A percentile compares a stretch with the other conserved stretches of the same genome.
Evolutionary conservation across 2,888 invertebrate species (phyloP).

Genomic region (Tenodera sinensis): DNA sequence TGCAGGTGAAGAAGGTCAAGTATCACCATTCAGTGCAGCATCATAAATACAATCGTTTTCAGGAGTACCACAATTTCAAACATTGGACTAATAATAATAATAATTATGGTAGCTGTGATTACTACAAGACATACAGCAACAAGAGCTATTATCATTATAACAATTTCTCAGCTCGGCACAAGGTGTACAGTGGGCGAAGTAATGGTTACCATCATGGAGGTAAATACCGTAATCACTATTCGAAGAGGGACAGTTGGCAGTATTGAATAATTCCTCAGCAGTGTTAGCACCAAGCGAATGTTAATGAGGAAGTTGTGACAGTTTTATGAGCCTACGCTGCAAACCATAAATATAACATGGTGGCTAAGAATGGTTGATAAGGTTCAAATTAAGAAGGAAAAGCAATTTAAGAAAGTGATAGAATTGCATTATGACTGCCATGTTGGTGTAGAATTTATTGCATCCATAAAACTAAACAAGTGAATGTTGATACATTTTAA

Average conservation of each 20-base stretch:
- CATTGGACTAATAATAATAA: slow-evolving; percentile 17
- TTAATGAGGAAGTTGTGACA: background rate
- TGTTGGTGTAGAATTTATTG: background rate
- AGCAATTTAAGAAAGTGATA: background rate
- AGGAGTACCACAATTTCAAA: slow-evolving; percentile 51
- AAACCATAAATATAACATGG: too few species aligned
- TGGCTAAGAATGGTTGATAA: too few species aligned
- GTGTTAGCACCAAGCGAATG: background rate
- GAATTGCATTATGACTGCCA: background rate
- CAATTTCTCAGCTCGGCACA: background rate
- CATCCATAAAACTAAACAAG: background rate
- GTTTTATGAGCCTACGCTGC: too few species aligned
- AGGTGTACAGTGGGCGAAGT: background rate
- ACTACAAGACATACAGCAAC: background rate
- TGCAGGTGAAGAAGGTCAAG: slow-evolving; percentile 57
- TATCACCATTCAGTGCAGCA: slow-evolving; percentile 36
- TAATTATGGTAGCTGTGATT: background rate
- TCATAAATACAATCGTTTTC: slow-evolving; percentile 53
- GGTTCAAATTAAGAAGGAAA: too few species aligned
- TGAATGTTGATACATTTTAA: background rate
- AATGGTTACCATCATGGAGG: slow-evolving; percentile 2
- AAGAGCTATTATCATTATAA: background rate
- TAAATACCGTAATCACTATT: slow-evolving; percentile 1
- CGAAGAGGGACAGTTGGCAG: slow-evolving; percentile 4
- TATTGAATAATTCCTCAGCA: background rate